Evolutionary conservation across 2,888 invertebrate genomes (phyloP), one percentile per base, ranked within the genome.

Genomic region (Suillia variegata): DNA sequence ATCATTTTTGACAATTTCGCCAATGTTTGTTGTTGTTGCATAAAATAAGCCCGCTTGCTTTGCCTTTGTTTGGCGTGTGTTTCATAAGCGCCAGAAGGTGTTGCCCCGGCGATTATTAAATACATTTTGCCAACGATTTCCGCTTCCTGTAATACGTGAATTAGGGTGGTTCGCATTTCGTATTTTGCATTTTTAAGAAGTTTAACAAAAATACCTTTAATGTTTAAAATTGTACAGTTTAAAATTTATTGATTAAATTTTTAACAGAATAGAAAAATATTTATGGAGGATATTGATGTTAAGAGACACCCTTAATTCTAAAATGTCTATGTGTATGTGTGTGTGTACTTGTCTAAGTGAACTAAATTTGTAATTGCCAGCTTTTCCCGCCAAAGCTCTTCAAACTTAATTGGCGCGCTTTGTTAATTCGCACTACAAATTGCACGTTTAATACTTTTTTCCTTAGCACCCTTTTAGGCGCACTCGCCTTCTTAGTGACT

Each of bases 71-170:
- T n/a, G n/a, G n/a, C n/a, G n/a, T n/a, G n/a, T n/a, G n/a, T n/a
- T n/a, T n/a, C n/a, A n/a, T n/a, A n/a, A n/a, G n/a, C n/a, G n/a
- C n/a, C n/a, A n/a, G 13, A 45, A 45, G 45, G 17, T 45, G 45
- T 45, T 45, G 3, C 4, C 18, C n/a, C n/a, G n/a, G 5, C 45
- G 17, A 5, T 45, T 45, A 45, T 45, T 45, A 45, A 20, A 20
- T 18, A 17, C 45, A 45, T 45, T 45, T 45, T 45, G 45, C 45
- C 17, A 45, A 45, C 45, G 45, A 45, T 45, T 45, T 45, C 45
- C 45, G 45, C 18, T 45, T 5, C 13, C n/a, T 38, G 38, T 38
- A 13, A 4, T n/a, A n/a, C 31, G n/a, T n/a, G n/a, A n/a, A n/a
- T n/a, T n/a, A n/a, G n/a, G n/a, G n/a, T n/a, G n/a, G n/a, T n/a